Conservation (phyloP, 2,113 vertebrate genomes). For the Pedionomus torquatus region DNA sequence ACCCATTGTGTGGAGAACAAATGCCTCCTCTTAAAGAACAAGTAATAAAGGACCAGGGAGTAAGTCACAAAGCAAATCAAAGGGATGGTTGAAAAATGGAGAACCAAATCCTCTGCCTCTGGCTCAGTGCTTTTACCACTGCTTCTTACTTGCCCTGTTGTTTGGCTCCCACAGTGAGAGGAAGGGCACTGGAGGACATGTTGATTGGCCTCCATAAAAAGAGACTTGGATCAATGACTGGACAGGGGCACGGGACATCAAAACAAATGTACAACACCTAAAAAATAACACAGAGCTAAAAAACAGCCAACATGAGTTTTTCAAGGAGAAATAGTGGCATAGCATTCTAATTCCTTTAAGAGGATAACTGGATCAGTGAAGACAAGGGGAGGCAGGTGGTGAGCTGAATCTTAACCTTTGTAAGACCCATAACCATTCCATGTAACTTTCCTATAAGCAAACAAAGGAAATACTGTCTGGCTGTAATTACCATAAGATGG, state of each 20-base stretch:
- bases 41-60: background rate
- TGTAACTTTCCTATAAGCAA: background rate
- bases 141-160: background rate
- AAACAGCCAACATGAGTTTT: background rate
- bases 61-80: background rate
- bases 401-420: background rate
- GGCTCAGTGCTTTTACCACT: background rate
- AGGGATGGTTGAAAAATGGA: background rate
- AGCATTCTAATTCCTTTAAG: background rate
- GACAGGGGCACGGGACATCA: background rate
- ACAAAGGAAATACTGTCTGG: background rate
- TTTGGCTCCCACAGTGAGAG: accelerated
- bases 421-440: background rate
- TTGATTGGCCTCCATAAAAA: background rate
- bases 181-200: accelerated
- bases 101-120: background rate
- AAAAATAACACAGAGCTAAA: background rate
- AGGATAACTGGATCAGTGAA: background rate
- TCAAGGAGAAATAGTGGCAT: background rate
- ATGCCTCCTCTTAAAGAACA: background rate
- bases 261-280: background rate
- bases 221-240: background rate
- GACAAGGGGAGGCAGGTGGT: background rate
- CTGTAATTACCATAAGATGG: background rate
- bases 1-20: background rate